Base-by-base conservation (phyloP, 1,140 invertebrate genomes). In the Fopius arisanus region DNA sequence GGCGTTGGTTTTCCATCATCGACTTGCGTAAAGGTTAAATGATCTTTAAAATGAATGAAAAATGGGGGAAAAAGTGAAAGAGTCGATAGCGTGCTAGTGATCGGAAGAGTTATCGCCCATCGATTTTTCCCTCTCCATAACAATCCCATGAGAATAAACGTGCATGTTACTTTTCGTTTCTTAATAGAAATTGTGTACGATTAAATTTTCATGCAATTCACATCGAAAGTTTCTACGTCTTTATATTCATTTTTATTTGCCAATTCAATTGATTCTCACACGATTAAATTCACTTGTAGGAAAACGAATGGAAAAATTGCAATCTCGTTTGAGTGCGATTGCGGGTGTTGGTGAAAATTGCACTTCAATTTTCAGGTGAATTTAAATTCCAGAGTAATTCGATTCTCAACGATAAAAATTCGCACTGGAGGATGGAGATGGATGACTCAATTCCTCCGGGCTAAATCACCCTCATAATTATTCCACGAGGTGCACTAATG, bases 1-100 rank as follows among this genome's bases (percentile, higher is more conserved):
- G 62, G 63, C 63, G 40, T 72, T 66, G 59, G 19, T 65, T 65
- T 41, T 23, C n/a, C 16, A 29, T 48, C 28, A 31, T 31, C 48
- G 21, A 16, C 21, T 72, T 72, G 70, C 70, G 70, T 48, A 72
- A 72, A 72, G 63, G 70, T 72, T 72, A 72, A 67, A 72, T 41
- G 19, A 23, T 67, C 43, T 31, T 67, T 65, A 26, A 51, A 72
- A 72, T 21, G 19, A 67, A 23, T 37, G 66, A 51, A 48, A 67
- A 54, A 31, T 6, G 19, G 51, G 48, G 21, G n/a, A 66, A 26
- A 51, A 33, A 72, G 70, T 43, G 41, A 54, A 43, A 43, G 66
- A 67, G 37, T 67, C 4, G 33, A 14, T 33, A 10, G 14, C 14
- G 37, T 26, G 41, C 51, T 5, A 26, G 26, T 9, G 14, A 26